Evolutionary conservation across 92 coral and sea anemone species (phyloP).

Genomic region (Umimayanthus chanpuru): DNA sequence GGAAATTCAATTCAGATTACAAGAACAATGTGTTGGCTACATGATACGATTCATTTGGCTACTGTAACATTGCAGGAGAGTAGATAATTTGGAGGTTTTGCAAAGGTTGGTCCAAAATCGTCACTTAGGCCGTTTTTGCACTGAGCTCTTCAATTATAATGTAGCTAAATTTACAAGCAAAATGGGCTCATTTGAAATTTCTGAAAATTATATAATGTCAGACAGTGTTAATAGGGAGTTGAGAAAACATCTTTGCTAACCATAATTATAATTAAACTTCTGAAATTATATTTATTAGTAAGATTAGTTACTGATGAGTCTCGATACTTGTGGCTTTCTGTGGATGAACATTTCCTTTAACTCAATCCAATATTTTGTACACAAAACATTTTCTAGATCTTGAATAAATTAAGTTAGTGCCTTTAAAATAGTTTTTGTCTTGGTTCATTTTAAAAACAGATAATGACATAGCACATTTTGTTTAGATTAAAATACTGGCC

Average conservation of each 20-base stretch:
- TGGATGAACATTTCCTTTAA: not conserved
- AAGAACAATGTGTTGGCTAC: no score
- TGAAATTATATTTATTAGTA: not conserved
- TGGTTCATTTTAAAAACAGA: not conserved
- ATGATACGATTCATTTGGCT: no score
- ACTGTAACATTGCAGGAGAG: no score
- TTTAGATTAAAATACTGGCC: conserved; percentile 46
- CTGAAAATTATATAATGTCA: not conserved
- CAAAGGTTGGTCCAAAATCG: no score
- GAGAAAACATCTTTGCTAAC: no score
- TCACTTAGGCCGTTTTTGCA: no score
- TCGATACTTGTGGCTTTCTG: not conserved
- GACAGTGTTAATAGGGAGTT: not conserved
- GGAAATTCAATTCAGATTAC: no score
- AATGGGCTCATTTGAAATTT: no score
- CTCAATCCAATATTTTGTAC: not conserved
- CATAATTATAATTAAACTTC: not conserved
- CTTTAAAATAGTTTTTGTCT: not conserved
- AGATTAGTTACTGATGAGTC: not conserved
- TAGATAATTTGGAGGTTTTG: no score
- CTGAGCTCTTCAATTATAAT: no score
- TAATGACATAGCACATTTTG: not conserved
- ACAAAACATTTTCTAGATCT: conserved; percentile 26
- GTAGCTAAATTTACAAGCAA: not conserved
- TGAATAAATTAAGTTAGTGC: conserved; percentile 66